Conservation (phyloP, 2,797 vertebrate genomes). For the Chaetophractus vellerosus region DNA sequence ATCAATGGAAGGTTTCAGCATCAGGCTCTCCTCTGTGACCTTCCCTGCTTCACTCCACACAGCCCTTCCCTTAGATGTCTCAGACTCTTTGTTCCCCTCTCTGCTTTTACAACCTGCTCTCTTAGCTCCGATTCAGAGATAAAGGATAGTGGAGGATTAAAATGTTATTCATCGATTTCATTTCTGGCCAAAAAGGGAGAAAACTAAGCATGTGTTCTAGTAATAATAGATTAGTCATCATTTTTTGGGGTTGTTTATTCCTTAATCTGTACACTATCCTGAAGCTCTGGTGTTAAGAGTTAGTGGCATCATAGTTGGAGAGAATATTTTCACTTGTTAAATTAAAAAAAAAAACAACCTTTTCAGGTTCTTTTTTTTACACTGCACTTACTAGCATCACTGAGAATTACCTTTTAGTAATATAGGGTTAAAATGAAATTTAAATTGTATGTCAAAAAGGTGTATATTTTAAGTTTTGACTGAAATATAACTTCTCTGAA, state of each 20-base stretch:
- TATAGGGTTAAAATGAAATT: constrained; percentile 51
- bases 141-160: constrained; percentile 28
- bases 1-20: background rate
- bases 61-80: background rate
- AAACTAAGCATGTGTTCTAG: background rate
- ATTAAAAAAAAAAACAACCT: background rate
- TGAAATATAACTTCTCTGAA: constrained; percentile 47
- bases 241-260: background rate
- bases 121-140: constrained; percentile 22
- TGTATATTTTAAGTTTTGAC: constrained; percentile 60
- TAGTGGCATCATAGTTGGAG: background rate
- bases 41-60: background rate
- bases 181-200: background rate
- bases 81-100: constrained; percentile 7
- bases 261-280: background rate
- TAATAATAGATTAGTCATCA: constrained; percentile 15
- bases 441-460: constrained; percentile 16
- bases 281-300: background rate
- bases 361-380: background rate
- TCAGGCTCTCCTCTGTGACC: background rate
- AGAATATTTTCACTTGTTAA: constrained; percentile 61
- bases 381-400: constrained; percentile 15
- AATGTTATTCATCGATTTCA: constrained; percentile 56
- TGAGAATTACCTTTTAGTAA: constrained; percentile 25
- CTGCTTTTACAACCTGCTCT: constrained; percentile 25